phyloP scores from a whole-genome alignment of 2,797 vertebrate species.

The Lindbergichthys nudifrons region DNA sequence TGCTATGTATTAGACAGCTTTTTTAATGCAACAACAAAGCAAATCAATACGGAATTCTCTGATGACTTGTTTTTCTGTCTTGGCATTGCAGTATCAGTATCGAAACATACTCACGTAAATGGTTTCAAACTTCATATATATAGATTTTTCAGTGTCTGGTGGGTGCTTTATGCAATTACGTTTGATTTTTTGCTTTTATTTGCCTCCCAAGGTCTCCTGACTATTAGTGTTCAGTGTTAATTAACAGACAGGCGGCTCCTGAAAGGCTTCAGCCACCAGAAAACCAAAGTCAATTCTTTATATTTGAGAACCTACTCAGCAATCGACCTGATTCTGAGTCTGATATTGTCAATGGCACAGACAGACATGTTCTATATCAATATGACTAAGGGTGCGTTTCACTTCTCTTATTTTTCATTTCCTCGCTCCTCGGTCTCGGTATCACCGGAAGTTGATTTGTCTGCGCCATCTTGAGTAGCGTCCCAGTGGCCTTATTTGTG shows the following conservation, averaged over 20 bases:
- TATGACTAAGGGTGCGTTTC: slow-evolving; percentile 13
- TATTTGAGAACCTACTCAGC: too few species aligned
- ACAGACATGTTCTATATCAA: slow-evolving; percentile 40
- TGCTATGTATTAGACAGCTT: slow-evolving; percentile 27
- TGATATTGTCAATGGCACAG: slow-evolving; percentile 14
- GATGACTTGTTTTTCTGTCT: slow-evolving; percentile 41
- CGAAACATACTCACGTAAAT: slow-evolving; percentile 45
- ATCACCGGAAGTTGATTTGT: too few species aligned
- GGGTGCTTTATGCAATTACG: slow-evolving; percentile 64
- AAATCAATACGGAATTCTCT: slow-evolving; percentile 59
- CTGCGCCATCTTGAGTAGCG: too few species aligned
- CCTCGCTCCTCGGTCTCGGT: too few species aligned
- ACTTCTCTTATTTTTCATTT: too few species aligned
- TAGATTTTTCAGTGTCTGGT: slow-evolving; percentile 57
- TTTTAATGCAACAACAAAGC: slow-evolving; percentile 49
- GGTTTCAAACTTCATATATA: slow-evolving; percentile 61
- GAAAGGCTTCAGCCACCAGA: slow-evolving; percentile 32
- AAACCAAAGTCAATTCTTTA: not conserved
- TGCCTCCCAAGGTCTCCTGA: slow-evolving; percentile 36
- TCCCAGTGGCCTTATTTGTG: too few species aligned
- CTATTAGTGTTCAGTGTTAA: slow-evolving; percentile 64
- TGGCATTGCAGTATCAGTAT: slow-evolving; percentile 31
- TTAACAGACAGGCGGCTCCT: slow-evolving; percentile 56
- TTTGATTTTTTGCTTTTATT: slow-evolving; percentile 43
- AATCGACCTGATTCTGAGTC: too few species aligned